Evolutionary conservation across 2,888 invertebrate genomes (phyloP).

Genomic region (Drosophila meridiana): DNA sequence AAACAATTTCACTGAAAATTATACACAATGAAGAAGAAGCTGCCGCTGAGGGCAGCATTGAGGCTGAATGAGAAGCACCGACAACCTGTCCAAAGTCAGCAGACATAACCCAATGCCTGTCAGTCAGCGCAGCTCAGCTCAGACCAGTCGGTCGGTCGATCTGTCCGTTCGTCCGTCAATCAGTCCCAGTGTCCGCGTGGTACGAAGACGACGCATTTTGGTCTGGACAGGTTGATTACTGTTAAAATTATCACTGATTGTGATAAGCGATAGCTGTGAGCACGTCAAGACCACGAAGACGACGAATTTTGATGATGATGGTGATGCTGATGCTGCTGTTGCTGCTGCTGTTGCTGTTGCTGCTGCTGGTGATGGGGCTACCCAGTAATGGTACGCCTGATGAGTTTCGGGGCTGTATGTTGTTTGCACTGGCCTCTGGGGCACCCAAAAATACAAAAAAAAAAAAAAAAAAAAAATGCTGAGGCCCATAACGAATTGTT

Average conservation of each 20-base stretch:
- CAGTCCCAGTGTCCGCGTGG: constrained; percentile 45
- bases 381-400: constrained; percentile 46
- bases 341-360: constrained; percentile 15
- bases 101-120: constrained; percentile 49
- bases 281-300: constrained; percentile 67
- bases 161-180: constrained; percentile 22
- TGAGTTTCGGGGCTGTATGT: constrained; percentile 52
- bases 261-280: constrained; percentile 81
- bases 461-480: constrained; percentile 9
- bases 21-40: constrained; percentile 68
- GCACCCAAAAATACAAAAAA: constrained; percentile 20
- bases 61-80: constrained; percentile 57
- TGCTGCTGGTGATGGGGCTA: constrained; percentile 28
- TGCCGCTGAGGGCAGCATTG: constrained; percentile 41
- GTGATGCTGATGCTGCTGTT: constrained; percentile 38
- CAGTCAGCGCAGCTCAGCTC: constrained; percentile 31
- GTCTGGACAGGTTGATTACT: constrained; percentile 80
- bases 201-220: constrained; percentile 59
- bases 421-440: constrained; percentile 39
- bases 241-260: constrained; percentile 82
- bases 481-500: constrained; percentile 80
- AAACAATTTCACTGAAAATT: constrained; percentile 81
- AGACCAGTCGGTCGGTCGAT: constrained; percentile 12
- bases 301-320: constrained; percentile 65
- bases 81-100: constrained; percentile 58